phyloP scores from a whole-genome alignment of 2,888 invertebrate species.

The Branchinecta sandiegonensis region DNA sequence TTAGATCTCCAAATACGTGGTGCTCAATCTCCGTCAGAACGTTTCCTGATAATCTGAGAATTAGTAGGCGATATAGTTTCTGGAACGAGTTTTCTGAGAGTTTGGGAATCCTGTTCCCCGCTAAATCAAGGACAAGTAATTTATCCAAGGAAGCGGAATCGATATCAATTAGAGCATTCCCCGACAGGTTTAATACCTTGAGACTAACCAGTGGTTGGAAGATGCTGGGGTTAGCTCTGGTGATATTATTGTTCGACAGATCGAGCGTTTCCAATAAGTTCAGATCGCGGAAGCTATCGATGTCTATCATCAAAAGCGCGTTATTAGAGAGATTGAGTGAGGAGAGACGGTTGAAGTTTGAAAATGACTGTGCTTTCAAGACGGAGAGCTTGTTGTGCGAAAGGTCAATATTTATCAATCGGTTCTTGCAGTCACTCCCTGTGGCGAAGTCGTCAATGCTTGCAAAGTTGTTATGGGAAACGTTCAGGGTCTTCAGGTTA shows the following conservation, averaged over 20 bases:
- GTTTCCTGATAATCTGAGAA: slow-evolving; percentile 58
- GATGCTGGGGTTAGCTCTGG: slow-evolving; percentile 51
- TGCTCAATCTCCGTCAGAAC: slow-evolving; percentile 53
- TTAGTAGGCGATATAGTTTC: slow-evolving; percentile 39
- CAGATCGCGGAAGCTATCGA: slow-evolving; percentile 53
- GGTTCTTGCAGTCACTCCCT: slow-evolving; percentile 40
- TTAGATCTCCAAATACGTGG: slow-evolving; percentile 55
- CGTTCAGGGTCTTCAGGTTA: slow-evolving; percentile 52
- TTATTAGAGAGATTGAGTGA: slow-evolving; percentile 57
- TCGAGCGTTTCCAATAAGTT: slow-evolving; percentile 58
- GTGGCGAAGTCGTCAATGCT: slow-evolving; percentile 51
- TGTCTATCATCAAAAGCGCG: slow-evolving; percentile 45
- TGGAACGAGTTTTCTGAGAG: slow-evolving; percentile 26
- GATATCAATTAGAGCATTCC: slow-evolving; percentile 47
- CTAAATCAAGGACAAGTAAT: slow-evolving; percentile 64
- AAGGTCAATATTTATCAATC: slow-evolving; percentile 54
- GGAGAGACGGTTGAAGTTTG: slow-evolving; percentile 49
- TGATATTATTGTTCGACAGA: slow-evolving; percentile 54
- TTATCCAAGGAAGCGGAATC: slow-evolving; percentile 43
- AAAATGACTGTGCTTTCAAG: slow-evolving; percentile 54
- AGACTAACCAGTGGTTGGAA: slow-evolving; percentile 59
- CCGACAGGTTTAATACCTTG: slow-evolving; percentile 56
- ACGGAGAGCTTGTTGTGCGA: slow-evolving; percentile 54
- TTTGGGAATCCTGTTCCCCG: slow-evolving; percentile 44
- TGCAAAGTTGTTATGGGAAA: slow-evolving; percentile 60